Evolutionary conservation across 2,113 vertebrate species (phyloP).

Genomic region (Tragelaphus buxtoni): DNA sequence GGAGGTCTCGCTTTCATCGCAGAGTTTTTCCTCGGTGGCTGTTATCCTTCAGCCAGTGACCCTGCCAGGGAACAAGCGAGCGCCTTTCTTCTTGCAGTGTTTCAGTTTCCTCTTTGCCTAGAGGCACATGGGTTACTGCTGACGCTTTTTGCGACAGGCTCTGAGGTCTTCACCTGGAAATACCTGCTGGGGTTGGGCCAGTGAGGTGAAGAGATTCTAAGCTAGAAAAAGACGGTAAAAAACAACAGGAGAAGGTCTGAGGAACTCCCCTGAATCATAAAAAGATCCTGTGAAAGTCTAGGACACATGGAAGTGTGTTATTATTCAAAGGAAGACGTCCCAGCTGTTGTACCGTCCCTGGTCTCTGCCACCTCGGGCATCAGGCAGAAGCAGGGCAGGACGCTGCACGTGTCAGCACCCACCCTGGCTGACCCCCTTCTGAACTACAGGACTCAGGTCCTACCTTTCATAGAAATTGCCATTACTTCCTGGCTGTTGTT

Average conservation of each 20-base stretch:
- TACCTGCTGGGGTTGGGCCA: not conserved
- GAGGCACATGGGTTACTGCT: not conserved
- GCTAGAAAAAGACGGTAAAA: not conserved
- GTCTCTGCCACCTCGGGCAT: not conserved
- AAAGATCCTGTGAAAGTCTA: not conserved
- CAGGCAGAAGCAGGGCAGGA: not conserved
- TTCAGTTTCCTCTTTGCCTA: conserved; percentile 28
- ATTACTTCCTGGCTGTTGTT: not conserved
- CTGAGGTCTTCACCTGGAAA: conserved; percentile 1
- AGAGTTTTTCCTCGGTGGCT: not conserved
- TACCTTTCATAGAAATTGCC: not conserved
- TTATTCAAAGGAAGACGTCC: not conserved
- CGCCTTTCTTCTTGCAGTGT: not conserved
- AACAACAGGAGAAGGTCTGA: not conserved
- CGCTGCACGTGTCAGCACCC: not conserved
- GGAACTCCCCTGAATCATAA: not conserved
- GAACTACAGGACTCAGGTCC: not conserved
- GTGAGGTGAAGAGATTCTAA: not conserved
- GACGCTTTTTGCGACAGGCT: not conserved
- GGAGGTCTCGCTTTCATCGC: not conserved
- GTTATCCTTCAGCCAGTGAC: not conserved
- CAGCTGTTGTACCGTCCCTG: not conserved
- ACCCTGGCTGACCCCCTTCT: not conserved
- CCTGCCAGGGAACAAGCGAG: not conserved
- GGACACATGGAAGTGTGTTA: not conserved